Percentiles rank a stretch among this genome's conserved stretches.
Conservation (phyloP, 2,888 invertebrate species). For the Arctia plantaginis region DNA sequence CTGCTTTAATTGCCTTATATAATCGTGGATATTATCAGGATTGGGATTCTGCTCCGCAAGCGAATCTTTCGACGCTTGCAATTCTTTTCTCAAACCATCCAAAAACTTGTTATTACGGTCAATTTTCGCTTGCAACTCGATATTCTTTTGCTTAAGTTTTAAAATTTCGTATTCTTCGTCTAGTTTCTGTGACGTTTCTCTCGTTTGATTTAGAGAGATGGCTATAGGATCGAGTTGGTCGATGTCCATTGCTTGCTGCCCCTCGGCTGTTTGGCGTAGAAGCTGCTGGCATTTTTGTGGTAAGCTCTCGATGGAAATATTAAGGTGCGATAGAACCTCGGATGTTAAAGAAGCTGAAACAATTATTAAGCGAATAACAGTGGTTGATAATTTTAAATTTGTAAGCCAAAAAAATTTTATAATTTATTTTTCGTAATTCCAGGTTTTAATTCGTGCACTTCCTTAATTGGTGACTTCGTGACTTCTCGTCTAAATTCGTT, state of each 20-base stretch:
- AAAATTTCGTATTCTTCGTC: slow-evolving; percentile 75
- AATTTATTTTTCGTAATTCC: not conserved
- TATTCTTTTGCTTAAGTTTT: slow-evolving; percentile 72
- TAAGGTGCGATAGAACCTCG: slow-evolving; percentile 69
- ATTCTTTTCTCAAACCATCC: slow-evolving; percentile 65
- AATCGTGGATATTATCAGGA: slow-evolving; percentile 73
- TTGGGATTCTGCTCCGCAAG: slow-evolving; percentile 65
- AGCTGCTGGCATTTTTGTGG: slow-evolving; percentile 73
- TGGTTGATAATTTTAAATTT: not conserved
- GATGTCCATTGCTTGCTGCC: slow-evolving; percentile 57
- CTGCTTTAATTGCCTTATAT: slow-evolving; percentile 72
- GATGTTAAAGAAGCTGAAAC: slow-evolving; percentile 65
- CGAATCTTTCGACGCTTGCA: slow-evolving; percentile 65
- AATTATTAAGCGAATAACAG: slow-evolving; percentile 6
- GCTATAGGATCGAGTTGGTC: slow-evolving; percentile 68
- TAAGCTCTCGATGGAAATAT: slow-evolving; percentile 67
- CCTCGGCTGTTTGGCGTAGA: slow-evolving; percentile 59
- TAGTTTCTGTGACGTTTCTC: slow-evolving; percentile 60
- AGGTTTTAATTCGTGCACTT: not conserved
- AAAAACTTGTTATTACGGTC: slow-evolving; percentile 72
- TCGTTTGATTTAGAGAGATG: slow-evolving; percentile 65
- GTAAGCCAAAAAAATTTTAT: not conserved
- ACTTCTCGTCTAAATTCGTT: not conserved
- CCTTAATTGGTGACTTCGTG: not conserved
- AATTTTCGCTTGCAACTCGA: slow-evolving; percentile 70